phyloP scores from a whole-genome alignment of 2,888 invertebrate species.

The Melanostoma mellinum region DNA sequence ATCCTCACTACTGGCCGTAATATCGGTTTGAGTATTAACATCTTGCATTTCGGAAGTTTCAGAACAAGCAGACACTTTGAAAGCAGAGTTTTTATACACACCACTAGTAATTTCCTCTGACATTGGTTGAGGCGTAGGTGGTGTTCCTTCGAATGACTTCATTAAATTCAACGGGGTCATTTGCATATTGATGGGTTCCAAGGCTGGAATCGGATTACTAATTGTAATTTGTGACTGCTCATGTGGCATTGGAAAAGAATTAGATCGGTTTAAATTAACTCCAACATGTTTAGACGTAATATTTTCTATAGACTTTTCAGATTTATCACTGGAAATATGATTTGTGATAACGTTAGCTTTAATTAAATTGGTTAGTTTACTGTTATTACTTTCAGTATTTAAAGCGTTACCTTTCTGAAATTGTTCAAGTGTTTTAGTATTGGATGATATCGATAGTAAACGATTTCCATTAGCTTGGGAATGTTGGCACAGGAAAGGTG shows the following conservation, averaged over 20 bases:
- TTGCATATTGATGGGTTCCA: slow-evolving; percentile 29
- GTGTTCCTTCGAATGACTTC: background rate
- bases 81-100: slow-evolving; percentile 18
- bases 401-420: slow-evolving; percentile 84
- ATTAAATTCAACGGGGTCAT: slow-evolving; percentile 21
- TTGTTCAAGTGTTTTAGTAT: slow-evolving; percentile 81
- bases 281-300: slow-evolving; percentile 16
- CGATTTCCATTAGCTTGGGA: slow-evolving; percentile 88
- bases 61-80: slow-evolving; percentile 33
- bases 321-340: background rate
- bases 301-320: slow-evolving; percentile 30
- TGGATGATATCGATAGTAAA: slow-evolving; percentile 85
- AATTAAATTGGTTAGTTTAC: slow-evolving; percentile 66
- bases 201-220: slow-evolving; percentile 20
- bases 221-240: slow-evolving; percentile 33
- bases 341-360: slow-evolving; percentile 9
- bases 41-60: slow-evolving; percentile 86
- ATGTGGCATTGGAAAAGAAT: background rate
- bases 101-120: background rate
- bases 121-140: slow-evolving; percentile 2
- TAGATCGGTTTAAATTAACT: slow-evolving; percentile 15
- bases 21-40: slow-evolving; percentile 92
- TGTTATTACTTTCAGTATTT: slow-evolving; percentile 88
- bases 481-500: slow-evolving; percentile 84
- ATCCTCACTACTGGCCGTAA: slow-evolving; percentile 87